Evolutionary conservation across 2,113 vertebrate genomes (phyloP), one percentile per base, ranked within the genome.

Genomic region (Oreochromis spilurus): DNA sequence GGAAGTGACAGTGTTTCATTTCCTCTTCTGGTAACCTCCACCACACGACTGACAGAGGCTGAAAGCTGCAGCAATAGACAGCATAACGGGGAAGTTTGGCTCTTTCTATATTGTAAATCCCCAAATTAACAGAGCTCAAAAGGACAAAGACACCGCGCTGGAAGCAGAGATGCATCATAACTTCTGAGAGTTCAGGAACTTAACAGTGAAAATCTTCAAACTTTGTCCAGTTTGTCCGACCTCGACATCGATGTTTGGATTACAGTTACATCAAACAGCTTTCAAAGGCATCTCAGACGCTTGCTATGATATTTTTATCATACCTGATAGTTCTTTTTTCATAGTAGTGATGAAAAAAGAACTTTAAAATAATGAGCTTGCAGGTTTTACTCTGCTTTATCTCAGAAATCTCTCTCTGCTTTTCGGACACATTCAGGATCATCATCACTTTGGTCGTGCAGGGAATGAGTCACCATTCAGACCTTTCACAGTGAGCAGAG

Each of bases 361-460:
- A 65, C 4, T 8, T 36, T 21, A 13, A 36, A 36, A 1, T 2
- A 3, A 0, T n/a, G 19, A 38, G 60, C 60, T 38, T 13, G 19
- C 34, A 38, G 60, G 0, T 13, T 65, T 65, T 3, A 0, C 31
- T 62, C 11, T 62, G 17, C 58, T 3, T 65, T 31, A 36, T 36
- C 6, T 65, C 60, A 40, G 62, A 40, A 67, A 38, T 2, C 9
- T 11, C n/a, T 38, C 60, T 38, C 60, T 65, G 2, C 6, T n/a
- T 65, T 36, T 0, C 5, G 9, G 6, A 36, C 17, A 21, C 60
- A 5, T 2, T 38, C 60, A n/a, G 60, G 10, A 65, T 34, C 16
- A 7, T 65, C 58, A 34, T 65, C 31, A 36, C 60, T 38, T 4
- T 5, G 13, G 34, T 38, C 1, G 9, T 65, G 60, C 6, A 0